phyloP scores from a whole-genome alignment of 2,113 vertebrate genomes.

The Lampris incognitus region DNA sequence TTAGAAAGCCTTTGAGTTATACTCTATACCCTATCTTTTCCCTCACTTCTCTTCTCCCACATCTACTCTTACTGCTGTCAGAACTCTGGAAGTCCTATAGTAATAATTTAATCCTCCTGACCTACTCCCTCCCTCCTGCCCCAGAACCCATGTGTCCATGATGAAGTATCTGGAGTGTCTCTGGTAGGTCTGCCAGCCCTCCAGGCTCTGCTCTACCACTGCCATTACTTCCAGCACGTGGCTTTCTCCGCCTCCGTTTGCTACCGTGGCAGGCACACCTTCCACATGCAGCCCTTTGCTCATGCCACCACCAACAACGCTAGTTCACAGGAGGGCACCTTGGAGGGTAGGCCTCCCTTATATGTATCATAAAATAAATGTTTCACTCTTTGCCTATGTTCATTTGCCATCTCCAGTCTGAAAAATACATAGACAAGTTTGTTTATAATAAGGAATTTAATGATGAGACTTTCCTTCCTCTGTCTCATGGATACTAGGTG shows the following conservation, averaged over 20 bases:
- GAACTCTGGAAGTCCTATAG: background rate
- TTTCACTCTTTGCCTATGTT: background rate
- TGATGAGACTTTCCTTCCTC: too few species aligned
- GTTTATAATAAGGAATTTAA: too few species aligned
- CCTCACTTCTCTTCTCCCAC: background rate
- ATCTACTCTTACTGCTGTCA: background rate
- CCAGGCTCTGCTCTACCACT: conserved; percentile 90
- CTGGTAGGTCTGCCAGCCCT: conserved; percentile 90
- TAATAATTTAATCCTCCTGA: background rate
- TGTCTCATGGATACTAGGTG: too few species aligned
- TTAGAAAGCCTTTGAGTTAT: background rate
- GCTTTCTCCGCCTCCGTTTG: conserved; percentile 85
- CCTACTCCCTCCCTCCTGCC: conserved; percentile 19
- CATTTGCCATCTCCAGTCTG: background rate
- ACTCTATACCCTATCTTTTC: background rate
- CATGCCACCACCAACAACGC: conserved; percentile 6
- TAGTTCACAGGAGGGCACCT: conserved; percentile 38
- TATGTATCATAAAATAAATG: background rate
- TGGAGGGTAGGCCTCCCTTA: conserved; percentile 43
- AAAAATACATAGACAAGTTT: too few species aligned
- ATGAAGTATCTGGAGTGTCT: conserved; percentile 90
- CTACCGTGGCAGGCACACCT: conserved; percentile 85
- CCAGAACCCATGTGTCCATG: conserved; percentile 92
- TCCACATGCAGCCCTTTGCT: conserved; percentile 73
- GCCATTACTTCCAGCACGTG: conserved; percentile 90